phyloP scores from a whole-genome alignment of 2,113 vertebrate genomes.

The Sterrhoptilus dennistouni region DNA sequence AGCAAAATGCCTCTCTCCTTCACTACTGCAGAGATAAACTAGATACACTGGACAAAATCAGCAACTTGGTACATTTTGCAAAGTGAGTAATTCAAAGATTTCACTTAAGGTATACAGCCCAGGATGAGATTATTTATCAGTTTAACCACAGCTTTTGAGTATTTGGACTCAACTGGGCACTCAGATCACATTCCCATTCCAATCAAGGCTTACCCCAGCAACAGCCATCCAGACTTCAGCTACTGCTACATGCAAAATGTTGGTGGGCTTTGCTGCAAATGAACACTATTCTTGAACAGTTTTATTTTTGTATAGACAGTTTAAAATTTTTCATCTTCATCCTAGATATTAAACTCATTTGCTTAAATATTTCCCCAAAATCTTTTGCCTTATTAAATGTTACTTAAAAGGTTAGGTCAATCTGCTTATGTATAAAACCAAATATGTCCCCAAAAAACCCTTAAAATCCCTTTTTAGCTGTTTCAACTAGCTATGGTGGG shows the following conservation, averaged over 20 bases:
- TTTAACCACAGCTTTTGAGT: background rate
- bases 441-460: background rate
- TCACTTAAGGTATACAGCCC: background rate
- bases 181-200: background rate
- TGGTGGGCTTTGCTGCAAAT: background rate
- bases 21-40: background rate
- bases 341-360: background rate
- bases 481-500: background rate
- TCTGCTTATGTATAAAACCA: background rate
- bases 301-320: background rate
- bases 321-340: background rate
- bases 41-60: background rate
- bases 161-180: background rate
- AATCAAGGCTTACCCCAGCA: background rate
- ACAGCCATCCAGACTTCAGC: background rate
- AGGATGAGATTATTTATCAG: background rate
- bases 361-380: background rate
- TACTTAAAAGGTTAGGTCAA: background rate
- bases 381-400: background rate
- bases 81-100: background rate
- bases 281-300: background rate
- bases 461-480: background rate
- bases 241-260: background rate
- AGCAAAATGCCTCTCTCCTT: background rate
- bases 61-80: background rate